These are phyloP conservation scores for Thymelicus sylvestris DNA, from an alignment of 2,888 invertebrate genomes.

Conservation along the genomic window DNA sequence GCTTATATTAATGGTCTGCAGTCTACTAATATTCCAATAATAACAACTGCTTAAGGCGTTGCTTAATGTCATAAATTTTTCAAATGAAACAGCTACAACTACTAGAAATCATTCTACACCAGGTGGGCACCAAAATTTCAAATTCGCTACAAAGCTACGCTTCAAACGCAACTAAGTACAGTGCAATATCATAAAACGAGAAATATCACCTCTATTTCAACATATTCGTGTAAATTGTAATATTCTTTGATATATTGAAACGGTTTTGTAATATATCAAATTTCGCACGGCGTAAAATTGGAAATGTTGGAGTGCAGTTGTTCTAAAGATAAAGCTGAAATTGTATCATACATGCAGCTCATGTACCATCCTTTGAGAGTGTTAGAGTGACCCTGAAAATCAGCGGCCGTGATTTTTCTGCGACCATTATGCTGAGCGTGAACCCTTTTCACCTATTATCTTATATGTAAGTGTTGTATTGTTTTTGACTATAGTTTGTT, in stretches of 20 bases:
- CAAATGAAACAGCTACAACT: too few species aligned
- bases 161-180: conserved; percentile 4
- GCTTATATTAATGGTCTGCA: too few species aligned
- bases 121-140: background rate
- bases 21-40: too few species aligned
- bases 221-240: conserved; percentile 22
- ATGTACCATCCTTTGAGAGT: too few species aligned
- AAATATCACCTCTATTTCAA: conserved; percentile 20
- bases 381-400: too few species aligned
- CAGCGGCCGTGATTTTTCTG: too few species aligned
- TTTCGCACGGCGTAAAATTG: conserved; percentile 24
- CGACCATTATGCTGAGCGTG: too few species aligned
- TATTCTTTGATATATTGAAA: conserved; percentile 23
- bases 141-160: background rate
- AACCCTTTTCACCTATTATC: too few species aligned
- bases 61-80: too few species aligned
- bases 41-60: too few species aligned
- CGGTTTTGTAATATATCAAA: conserved; percentile 24
- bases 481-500: too few species aligned
- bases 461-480: too few species aligned
- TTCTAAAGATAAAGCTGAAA: conserved; percentile 20
- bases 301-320: conserved; percentile 14
- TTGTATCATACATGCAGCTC: conserved; percentile 19
- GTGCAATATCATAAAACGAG: conserved; percentile 15
- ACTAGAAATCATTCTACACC: background rate